phyloP scores from a whole-genome alignment of 2,888 invertebrate genomes.

The Prosapia bicincta region DNA sequence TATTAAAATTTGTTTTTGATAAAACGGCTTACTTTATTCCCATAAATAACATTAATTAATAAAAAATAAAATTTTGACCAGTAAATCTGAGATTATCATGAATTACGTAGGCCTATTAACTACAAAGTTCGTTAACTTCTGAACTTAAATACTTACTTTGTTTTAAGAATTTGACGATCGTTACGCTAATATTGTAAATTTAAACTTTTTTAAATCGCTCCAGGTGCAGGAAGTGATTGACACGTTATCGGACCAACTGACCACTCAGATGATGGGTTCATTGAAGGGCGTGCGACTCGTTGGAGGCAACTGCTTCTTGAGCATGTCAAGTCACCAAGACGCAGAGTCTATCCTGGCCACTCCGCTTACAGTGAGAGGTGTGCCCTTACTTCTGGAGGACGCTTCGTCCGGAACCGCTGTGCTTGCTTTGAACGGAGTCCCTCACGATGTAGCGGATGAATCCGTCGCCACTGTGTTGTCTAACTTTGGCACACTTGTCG shows the following conservation, averaged over 20 bases:
- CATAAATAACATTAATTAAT: too few relatives aligned
- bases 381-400: slow-evolving; percentile 42
- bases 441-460: slow-evolving; percentile 43
- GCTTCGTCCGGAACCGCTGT: slow-evolving; percentile 43
- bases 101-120: too few relatives aligned
- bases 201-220: too few relatives aligned
- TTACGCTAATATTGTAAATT: too few relatives aligned
- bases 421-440: slow-evolving; percentile 44
- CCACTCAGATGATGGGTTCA: slow-evolving; percentile 40
- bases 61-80: too few relatives aligned
- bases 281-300: slow-evolving; percentile 44
- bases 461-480: slow-evolving; percentile 42
- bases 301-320: slow-evolving; percentile 44
- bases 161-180: too few relatives aligned
- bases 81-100: too few relatives aligned
- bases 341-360: slow-evolving; percentile 41
- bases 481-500: slow-evolving; percentile 44
- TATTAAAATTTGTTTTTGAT: too few relatives aligned
- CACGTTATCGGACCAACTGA: slow-evolving; percentile 43
- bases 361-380: slow-evolving; percentile 37
- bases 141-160: too few relatives aligned
- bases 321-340: slow-evolving; percentile 41
- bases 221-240: slow-evolving; percentile 46
- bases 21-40: too few relatives aligned
- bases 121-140: too few relatives aligned